Evolutionary conservation across 2,113 vertebrate genomes (phyloP).

Genomic region (human): DNA sequence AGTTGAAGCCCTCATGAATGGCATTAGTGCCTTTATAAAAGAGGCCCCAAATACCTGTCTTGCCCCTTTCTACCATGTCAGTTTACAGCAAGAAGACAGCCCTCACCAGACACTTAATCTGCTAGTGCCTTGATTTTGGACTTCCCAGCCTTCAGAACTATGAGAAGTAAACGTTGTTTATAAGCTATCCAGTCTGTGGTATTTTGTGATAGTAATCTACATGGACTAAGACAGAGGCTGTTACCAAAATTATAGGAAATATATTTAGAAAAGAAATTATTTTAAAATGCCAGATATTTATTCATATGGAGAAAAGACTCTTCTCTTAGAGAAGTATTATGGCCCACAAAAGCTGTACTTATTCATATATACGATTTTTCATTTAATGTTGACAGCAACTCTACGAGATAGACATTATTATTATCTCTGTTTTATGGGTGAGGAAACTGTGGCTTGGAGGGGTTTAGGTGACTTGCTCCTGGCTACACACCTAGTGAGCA

Average conservation of each 20-base stretch:
- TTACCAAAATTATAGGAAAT: background rate
- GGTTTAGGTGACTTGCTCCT: background rate
- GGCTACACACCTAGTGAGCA: background rate
- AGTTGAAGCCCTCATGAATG: background rate
- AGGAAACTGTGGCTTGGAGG: background rate
- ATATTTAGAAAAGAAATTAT: background rate
- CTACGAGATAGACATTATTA: background rate
- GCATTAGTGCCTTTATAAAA: background rate
- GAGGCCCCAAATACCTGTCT: background rate
- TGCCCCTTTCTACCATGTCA: background rate
- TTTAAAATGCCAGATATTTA: constrained; percentile 24
- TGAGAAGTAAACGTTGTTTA: background rate
- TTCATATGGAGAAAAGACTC: background rate
- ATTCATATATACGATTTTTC: background rate
- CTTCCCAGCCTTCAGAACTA: background rate
- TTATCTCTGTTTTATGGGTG: background rate
- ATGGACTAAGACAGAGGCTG: background rate
- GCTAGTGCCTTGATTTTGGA: background rate
- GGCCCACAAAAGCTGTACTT: background rate
- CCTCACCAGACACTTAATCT: background rate
- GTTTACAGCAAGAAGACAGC: background rate
- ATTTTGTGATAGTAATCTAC: background rate
- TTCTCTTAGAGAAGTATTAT: background rate
- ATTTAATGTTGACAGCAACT: background rate
- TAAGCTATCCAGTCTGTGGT: background rate